Evolutionary conservation across 1,140 invertebrate species (phyloP), one percentile per base, ranked within the genome.

Genomic region (Drosophila eugracilis): DNA sequence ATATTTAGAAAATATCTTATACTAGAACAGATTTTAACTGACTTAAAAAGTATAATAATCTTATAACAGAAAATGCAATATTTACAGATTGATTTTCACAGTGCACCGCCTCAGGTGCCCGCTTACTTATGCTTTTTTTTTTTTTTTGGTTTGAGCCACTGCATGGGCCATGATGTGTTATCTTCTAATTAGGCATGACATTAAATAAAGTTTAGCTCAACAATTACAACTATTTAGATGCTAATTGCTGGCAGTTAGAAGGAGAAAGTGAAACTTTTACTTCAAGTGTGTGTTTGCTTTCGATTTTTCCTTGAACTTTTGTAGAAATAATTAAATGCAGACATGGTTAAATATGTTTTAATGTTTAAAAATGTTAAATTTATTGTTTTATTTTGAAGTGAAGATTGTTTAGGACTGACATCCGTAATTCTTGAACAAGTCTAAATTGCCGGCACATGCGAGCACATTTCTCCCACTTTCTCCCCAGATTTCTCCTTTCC

Each of bases 201-300:
- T 86, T 86, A 86, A 88, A 83, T 81, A 89, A 88, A 88, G 81
- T 86, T 86, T 86, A 86, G 53, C 78, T 78, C 73, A 86, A 88
- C 81, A 88, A 86, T 88, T 86, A 62, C 47, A 88, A 86, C 81
- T 88, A 86, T 88, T 86, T 86, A 86, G 83, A 21, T 37, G 69
- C 81, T 86, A 81, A 86, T 88, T 77, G 83, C 37, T 53, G 28
- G 7, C 59, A 54, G 49, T 50, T 55, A 7, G 12, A 39, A n/a
- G 17, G 2, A 26, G 63, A 67, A 67, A 67, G 60, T 44, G 36
- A n/a, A 67, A 65, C 36, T 66, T 67, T 52, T 17, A 6, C 63
- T 22, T 17, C 28, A 32, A 24, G 14, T 41, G 22, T 12, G 26
- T 32, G 28, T 17, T 7, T 0, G 17, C 10, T 10, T 12, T 50